Conservation (phyloP, 2,888 invertebrate genomes). For the Acronicta alni region DNA sequence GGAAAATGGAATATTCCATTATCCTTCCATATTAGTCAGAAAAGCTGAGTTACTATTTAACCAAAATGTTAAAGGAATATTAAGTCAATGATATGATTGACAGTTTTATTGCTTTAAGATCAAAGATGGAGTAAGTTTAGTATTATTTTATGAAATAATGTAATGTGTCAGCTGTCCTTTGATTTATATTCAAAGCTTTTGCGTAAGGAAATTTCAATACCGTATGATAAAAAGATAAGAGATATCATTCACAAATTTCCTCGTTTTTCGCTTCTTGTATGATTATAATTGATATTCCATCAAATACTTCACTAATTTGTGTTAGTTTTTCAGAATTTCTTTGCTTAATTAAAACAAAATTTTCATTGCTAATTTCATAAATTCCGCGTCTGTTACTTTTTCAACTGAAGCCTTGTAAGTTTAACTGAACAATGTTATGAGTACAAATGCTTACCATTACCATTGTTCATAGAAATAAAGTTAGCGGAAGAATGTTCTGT, state of each 20-base stretch:
- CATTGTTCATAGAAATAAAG: conserved; percentile 17
- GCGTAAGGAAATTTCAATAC: too few relatives aligned
- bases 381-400: background rate
- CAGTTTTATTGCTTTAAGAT: too few relatives aligned
- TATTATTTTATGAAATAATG: too few relatives aligned
- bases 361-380: background rate
- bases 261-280: too few relatives aligned
- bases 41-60: background rate
- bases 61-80: background rate
- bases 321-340: too few relatives aligned
- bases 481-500: conserved; percentile 21
- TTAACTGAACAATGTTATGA: conserved; percentile 5
- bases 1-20: background rate
- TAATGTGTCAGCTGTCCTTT: too few relatives aligned
- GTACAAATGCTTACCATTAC: conserved; percentile 11
- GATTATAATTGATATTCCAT: too few relatives aligned
- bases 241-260: too few relatives aligned
- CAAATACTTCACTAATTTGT: too few relatives aligned
- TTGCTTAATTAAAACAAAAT: too few relatives aligned
- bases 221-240: too few relatives aligned
- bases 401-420: conserved; percentile 17
- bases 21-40: background rate
- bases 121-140: background rate
- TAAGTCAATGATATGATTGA: background rate
- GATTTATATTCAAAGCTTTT: too few relatives aligned